Percentiles rank a stretch among this genome's conserved stretches.
Conservation (phyloP, 92 coral and sea anemone genomes). For the Zoanthus sansibaricus region DNA sequence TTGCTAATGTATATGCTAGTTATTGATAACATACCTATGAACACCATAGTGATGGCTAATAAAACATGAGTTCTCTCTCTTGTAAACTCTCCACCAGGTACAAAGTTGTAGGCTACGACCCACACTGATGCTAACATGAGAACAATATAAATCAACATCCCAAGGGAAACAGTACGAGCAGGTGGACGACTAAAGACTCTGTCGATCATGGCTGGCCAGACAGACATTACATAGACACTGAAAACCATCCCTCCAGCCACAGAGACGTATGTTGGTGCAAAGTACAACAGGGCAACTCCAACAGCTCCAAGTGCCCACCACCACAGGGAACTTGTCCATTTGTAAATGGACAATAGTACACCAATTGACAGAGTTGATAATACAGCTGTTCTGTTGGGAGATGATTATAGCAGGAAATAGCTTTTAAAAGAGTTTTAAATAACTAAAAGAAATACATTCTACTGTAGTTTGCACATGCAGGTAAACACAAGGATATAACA, state of each 20-base stretch:
- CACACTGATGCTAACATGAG: slow-evolving; percentile 88
- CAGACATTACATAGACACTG: slow-evolving; percentile 84
- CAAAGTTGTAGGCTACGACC: slow-evolving; percentile 98
- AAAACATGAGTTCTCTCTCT: slow-evolving; percentile 90
- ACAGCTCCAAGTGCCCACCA: slow-evolving; percentile 88
- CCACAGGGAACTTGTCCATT: slow-evolving; percentile 73
- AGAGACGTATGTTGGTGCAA: slow-evolving; percentile 82
- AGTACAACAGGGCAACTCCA: slow-evolving; percentile 85
- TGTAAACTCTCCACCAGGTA: slow-evolving; percentile 97
- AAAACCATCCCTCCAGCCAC: slow-evolving; percentile 86
- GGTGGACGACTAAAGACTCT: slow-evolving; percentile 84
- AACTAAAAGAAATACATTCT: too few relatives aligned
- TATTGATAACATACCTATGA: slow-evolving; percentile 72
- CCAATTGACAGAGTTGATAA: slow-evolving; percentile 76
- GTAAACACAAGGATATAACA: too few relatives aligned
- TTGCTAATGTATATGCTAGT: too few relatives aligned
- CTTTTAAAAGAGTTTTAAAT: too few relatives aligned
- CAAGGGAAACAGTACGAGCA: slow-evolving; percentile 77
- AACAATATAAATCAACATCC: slow-evolving; percentile 79
- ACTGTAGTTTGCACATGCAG: too few relatives aligned
- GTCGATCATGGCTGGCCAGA: slow-evolving; percentile 98
- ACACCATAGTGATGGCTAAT: slow-evolving; percentile 75
- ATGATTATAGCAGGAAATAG: background rate
- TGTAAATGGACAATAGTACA: slow-evolving; percentile 70
- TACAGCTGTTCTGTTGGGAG: slow-evolving; percentile 74